A percentile compares a stretch with the other conserved stretches of the same genome.
phyloP scores from a whole-genome alignment of 2,797 vertebrate species.

The Crocidura indochinensis region DNA sequence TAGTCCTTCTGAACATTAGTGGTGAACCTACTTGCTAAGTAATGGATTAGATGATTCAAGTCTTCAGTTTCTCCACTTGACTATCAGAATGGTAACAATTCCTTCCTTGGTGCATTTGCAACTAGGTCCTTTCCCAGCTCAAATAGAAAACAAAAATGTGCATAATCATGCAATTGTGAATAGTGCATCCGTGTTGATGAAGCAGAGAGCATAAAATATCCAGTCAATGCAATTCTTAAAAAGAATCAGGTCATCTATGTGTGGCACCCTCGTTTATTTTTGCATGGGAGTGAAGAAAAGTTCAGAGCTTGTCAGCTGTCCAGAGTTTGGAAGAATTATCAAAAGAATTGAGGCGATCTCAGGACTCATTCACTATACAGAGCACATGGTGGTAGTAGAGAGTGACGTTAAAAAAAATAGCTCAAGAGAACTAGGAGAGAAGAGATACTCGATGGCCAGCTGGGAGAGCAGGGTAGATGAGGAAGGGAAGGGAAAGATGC shows the following conservation, averaged over 20 bases:
- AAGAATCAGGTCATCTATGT: no score
- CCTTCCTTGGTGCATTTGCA: background rate
- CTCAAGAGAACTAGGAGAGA: background rate
- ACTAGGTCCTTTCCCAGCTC: background rate
- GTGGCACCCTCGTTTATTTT: no score
- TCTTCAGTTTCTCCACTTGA: background rate
- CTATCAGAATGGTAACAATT: constrained; percentile 12
- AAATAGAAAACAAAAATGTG: constrained; percentile 48
- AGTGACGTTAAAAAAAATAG: background rate
- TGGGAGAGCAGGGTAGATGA: rapidly evolving
- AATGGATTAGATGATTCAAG: background rate
- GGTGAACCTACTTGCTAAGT: background rate
- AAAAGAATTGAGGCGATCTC: background rate
- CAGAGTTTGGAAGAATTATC: no score
- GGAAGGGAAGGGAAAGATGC: background rate
- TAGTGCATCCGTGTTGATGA: constrained; percentile 61
- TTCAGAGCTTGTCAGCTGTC: no score
- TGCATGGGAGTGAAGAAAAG: no score
- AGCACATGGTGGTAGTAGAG: rapidly evolving
- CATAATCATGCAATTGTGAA: constrained; percentile 17
- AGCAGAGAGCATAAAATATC: constrained; percentile 44
- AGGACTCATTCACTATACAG: background rate
- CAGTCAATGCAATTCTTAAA: background rate
- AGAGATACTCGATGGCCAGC: background rate
- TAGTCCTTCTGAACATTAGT: rapidly evolving